Base-by-base conservation (phyloP, 64 coral and sea anemone genomes). In the Actinia tenebrosa region DNA sequence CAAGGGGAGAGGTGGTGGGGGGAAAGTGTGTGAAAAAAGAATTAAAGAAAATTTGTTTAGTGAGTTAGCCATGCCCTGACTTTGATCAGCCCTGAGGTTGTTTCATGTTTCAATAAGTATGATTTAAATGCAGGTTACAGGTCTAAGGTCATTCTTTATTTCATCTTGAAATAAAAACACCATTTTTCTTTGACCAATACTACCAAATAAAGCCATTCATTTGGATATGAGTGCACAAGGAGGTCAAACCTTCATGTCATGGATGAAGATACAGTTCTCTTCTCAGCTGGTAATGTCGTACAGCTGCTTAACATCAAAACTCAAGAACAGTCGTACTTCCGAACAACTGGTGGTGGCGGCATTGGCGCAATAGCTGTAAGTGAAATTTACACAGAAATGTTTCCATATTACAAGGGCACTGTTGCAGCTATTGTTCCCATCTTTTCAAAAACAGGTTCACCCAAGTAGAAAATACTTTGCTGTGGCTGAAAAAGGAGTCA, bases 171-270 rank as follows among this genome's bases (percentile, higher is more conserved):
- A 56, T 56, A 15, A 56, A 5, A 10, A 10, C 5, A 5, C 18
- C 17, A 23, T 43, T 75, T 75, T 75, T 75, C 27, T 75, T 75
- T 75, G 11, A 75, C 69, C 13, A 72, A 75, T 75, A 25, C 0
- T 75, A 42, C 26, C 69, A 27, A 66, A 75, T 75, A 75, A 75
- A 99, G 97, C 66, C 97, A 99, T 90, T 95, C 97, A 78, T 99
- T 95, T 99, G 97, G 97, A 56, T 99, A 83, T 89, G 97, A 99
- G 53, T 99, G 97, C 45, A 99, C 97, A 46, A 99, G 95, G 69
- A 91, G 97, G 66, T 87, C 90, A 75, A 99, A 99, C 69, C 97
- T 99, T 47, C 97, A 99, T 83, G 93, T 99, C 53, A 54, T 99
- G 86, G 93, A 95, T 83, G 91, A 95, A 14, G 89, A 95, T n/a